Conservation (phyloP, 2,888 invertebrate species). For the Acleris laterana region DNA sequence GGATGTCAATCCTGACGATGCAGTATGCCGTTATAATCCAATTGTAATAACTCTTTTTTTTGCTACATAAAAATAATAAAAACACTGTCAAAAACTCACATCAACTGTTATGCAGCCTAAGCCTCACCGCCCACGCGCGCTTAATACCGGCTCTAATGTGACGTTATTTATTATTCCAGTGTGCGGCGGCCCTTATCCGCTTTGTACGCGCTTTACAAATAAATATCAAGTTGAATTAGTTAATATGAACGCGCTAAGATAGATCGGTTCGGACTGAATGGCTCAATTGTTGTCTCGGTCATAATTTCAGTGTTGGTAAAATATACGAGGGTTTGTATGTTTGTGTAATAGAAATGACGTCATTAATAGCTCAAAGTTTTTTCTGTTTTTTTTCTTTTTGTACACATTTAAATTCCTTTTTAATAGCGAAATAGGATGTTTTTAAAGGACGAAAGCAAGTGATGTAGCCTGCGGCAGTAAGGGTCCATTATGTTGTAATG, state of each 20-base stretch:
- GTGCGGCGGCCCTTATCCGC: conserved; percentile 65
- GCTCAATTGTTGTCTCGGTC: conserved; percentile 46
- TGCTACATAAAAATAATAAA: neutral
- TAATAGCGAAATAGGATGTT: no score
- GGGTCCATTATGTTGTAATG: no score
- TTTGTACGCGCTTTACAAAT: conserved; percentile 61
- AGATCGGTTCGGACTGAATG: conserved; percentile 53
- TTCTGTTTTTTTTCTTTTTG: no score
- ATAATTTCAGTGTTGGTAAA: conserved; percentile 25
- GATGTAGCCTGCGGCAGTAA: no score
- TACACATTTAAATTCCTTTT: no score
- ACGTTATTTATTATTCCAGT: conserved; percentile 73
- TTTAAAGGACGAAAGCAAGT: no score
- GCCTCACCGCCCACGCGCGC: conserved; percentile 53
- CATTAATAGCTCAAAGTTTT: no score
- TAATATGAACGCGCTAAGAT: conserved; percentile 59
- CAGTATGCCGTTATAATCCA: no score
- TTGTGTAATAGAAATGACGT: no score
- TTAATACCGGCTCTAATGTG: conserved; percentile 69
- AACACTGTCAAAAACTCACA: conserved; percentile 43
- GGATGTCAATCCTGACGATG: no score
- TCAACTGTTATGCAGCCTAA: conserved; percentile 40
- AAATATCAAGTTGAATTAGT: conserved; percentile 67
- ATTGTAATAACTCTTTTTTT: neutral
- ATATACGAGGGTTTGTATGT: neutral